Evolutionary conservation across 1,140 invertebrate genomes (phyloP).

Genomic region (Hydropsyche tenuis): DNA sequence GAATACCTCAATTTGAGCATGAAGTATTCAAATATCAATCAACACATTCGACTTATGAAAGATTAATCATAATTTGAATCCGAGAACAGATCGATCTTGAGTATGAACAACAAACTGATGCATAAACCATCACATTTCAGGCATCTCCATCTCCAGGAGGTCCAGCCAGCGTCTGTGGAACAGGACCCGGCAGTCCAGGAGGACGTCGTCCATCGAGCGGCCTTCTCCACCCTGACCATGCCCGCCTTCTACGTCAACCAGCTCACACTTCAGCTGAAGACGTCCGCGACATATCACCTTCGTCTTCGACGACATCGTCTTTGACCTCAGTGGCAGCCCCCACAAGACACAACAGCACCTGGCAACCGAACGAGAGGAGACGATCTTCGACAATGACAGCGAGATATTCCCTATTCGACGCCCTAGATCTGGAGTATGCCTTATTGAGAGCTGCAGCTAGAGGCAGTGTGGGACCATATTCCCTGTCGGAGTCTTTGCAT

Average conservation of each 20-base stretch:
- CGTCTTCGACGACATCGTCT: slow-evolving; percentile 67
- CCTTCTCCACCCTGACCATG: slow-evolving; percentile 73
- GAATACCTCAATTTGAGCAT: too few relatives aligned
- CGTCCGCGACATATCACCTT: slow-evolving; percentile 56
- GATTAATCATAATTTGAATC: too few relatives aligned
- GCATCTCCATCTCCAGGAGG: slow-evolving; percentile 66
- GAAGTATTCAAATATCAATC: too few relatives aligned
- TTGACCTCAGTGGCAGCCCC: slow-evolving; percentile 63
- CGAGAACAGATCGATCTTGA: too few relatives aligned
- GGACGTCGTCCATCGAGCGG: slow-evolving; percentile 62
- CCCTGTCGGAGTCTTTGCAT: slow-evolving; percentile 73
- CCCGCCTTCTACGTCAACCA: slow-evolving; percentile 60
- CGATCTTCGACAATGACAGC: slow-evolving; percentile 64
- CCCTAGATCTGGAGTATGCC: slow-evolving; percentile 74
- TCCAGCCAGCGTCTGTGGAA: slow-evolving; percentile 46
- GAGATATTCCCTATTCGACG: slow-evolving; percentile 74
- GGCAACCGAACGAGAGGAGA: slow-evolving; percentile 53
- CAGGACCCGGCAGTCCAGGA: slow-evolving; percentile 51
- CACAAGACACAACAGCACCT: slow-evolving; percentile 58
- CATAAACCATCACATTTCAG: too few relatives aligned
- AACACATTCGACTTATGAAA: too few relatives aligned
- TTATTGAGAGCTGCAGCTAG: slow-evolving; percentile 70
- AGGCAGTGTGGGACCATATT: slow-evolving; percentile 75
- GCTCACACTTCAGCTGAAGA: slow-evolving; percentile 62
- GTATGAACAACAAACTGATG: too few relatives aligned